Evolutionary conservation across 1,140 invertebrate genomes (phyloP).

Genomic region (Eumaeus atala): DNA sequence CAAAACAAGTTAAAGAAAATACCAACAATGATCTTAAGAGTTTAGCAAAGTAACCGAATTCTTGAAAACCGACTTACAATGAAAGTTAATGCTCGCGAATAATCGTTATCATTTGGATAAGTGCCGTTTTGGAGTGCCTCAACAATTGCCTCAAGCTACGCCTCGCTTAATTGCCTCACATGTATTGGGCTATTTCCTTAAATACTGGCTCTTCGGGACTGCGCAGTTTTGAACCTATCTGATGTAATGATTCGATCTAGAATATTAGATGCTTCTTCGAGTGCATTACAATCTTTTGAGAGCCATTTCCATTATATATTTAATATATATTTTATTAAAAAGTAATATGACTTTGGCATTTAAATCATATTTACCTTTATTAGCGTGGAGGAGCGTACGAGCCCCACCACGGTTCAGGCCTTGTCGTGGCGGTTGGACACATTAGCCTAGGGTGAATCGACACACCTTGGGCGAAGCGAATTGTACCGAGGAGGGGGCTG

Average conservation of each 20-base stretch:
- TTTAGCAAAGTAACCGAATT: slow-evolving; percentile 21
- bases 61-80: slow-evolving; percentile 27
- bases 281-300: too few relatives aligned
- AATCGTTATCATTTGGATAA: slow-evolving; percentile 59
- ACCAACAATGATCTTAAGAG: background rate
- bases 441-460: too few relatives aligned
- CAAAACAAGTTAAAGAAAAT: background rate
- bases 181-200: slow-evolving; percentile 25
- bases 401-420: too few relatives aligned
- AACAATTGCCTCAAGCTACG: slow-evolving; percentile 49
- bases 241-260: slow-evolving; percentile 10
- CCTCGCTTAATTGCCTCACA: slow-evolving; percentile 42
- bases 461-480: too few relatives aligned
- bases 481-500: too few relatives aligned
- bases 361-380: too few relatives aligned
- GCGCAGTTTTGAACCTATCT: slow-evolving; percentile 14
- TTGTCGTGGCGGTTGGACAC: too few relatives aligned
- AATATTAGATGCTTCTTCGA: too few relatives aligned
- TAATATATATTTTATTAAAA: too few relatives aligned
- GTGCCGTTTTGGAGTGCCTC: slow-evolving; percentile 40
- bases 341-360: too few relatives aligned
- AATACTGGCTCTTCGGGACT: slow-evolving; percentile 11
- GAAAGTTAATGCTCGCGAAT: slow-evolving; percentile 49
- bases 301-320: too few relatives aligned
- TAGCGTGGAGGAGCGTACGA: too few relatives aligned